Conservation (phyloP, 2,888 invertebrate genomes). For the Heliconius erato region DNA sequence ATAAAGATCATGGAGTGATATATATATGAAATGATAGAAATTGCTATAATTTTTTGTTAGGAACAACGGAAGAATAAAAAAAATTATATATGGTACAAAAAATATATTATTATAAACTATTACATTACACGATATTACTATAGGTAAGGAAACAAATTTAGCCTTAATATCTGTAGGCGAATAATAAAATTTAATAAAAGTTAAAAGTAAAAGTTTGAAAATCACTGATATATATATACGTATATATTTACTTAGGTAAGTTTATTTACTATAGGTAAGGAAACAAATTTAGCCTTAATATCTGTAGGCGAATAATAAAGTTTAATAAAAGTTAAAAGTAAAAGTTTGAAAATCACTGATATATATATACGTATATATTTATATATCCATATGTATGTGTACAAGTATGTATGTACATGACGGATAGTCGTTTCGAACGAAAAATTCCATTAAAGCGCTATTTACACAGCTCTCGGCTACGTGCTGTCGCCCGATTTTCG, state of each 20-base stretch:
- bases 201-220: neutral
- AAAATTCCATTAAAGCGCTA: conserved; percentile 80
- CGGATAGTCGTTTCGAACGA: conserved; percentile 64
- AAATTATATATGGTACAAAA: neutral
- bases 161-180: too few species aligned
- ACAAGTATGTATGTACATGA: conserved; percentile 38
- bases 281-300: neutral
- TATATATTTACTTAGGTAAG: too few species aligned
- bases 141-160: neutral
- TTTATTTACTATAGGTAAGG: neutral
- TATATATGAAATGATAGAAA: too few species aligned
- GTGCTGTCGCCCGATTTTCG: conserved; percentile 59
- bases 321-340: neutral
- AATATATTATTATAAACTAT: neutral
- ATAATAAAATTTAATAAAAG: neutral
- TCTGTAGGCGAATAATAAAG: neutral
- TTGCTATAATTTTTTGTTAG: neutral
- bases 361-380: conserved; percentile 22
- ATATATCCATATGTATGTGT: conserved; percentile 27
- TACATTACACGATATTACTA: neutral
- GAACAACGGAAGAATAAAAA: neutral
- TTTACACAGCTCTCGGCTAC: conserved; percentile 75
- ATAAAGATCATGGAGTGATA: too few species aligned
- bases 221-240: neutral
- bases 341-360: conserved; percentile 3